Base-by-base conservation (phyloP, 64 coral and sea anemone genomes). In the Platygyra sinensis region DNA sequence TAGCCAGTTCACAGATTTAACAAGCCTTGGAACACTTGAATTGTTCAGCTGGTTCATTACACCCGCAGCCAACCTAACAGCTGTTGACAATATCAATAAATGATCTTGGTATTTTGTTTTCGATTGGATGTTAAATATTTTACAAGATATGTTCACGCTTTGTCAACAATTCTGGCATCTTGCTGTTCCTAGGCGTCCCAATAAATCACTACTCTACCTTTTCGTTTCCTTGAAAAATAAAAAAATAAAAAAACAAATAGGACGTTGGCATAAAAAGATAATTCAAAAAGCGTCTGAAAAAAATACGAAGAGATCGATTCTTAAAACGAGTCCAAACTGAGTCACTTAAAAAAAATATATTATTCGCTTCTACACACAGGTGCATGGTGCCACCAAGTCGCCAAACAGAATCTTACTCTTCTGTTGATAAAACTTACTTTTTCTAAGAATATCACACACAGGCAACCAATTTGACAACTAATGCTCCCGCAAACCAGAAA, bases 51-150 rank as follows among this genome's bases (percentile, higher is more conserved):
- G 20, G 80, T 65, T 10, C 60, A 17, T 4, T 19, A 4, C 63
- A 85, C 63, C 63, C 60, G 50, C 10, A 29, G 65, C 22, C 22
- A 27, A 27, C 24, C 7, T 69, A 51, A 85, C 81, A 83, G 80
- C 80, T 83, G 80, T 83, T 83, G 60, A 64, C 57, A 67, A 14
- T 62, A 83, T 83, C 80, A 83, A 83, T 85, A 27, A 85, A 85
- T 85, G 62, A 85, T 71, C 81, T 67, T 29, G 62, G 81, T 71
- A 84, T 85, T 39, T 85, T 85, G 62, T 85, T 85, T 64, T 85
- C 38, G 71, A 85, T 15, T 60, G 30, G 63, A 85, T 36, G 63
- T 51, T 38, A 85, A 71, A n/a, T 46, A 17, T 50, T 85, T 69
- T 69, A 69, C 65, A 69, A 71, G 29, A 85, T n/a, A 33, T 24